These are phyloP conservation scores for Sinocyclocheilus rhinocerous DNA, from an alignment of 2,113 vertebrate genomes.

Conservation along the genomic window DNA sequence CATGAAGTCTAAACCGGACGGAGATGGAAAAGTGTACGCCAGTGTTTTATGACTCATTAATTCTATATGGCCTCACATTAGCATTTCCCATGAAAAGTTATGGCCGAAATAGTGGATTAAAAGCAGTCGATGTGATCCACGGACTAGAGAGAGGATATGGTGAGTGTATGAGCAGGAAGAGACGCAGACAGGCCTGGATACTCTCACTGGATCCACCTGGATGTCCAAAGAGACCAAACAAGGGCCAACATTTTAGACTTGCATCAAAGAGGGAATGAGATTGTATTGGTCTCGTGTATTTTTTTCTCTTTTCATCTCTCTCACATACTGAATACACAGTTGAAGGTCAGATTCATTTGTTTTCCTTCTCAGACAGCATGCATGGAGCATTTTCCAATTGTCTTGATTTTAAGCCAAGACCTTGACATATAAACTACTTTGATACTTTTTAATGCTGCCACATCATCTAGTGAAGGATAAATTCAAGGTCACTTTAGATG, in stretches of 20 bases:
- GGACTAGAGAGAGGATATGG: slow-evolving; percentile 26
- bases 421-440: slow-evolving; percentile 2
- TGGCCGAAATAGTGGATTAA: slow-evolving; percentile 20
- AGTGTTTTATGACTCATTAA: slow-evolving; percentile 48
- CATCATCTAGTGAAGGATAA: background rate
- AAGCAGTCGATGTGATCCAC: slow-evolving; percentile 34
- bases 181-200: slow-evolving; percentile 36
- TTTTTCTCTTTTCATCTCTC: slow-evolving; percentile 20
- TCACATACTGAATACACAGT: slow-evolving; percentile 3
- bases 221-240: slow-evolving; percentile 36
- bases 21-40: slow-evolving; percentile 28
- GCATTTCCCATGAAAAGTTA: slow-evolving; percentile 45
- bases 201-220: slow-evolving; percentile 39
- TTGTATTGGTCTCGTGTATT: background rate
- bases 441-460: background rate
- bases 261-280: slow-evolving; percentile 24
- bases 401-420: slow-evolving; percentile 20
- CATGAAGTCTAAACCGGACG: slow-evolving; percentile 30
- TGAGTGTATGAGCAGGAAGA: slow-evolving; percentile 47
- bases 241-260: slow-evolving; percentile 6
- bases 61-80: slow-evolving; percentile 39
- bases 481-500: slow-evolving; percentile 25
- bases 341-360: slow-evolving; percentile 46
- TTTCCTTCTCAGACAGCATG: slow-evolving; percentile 10
- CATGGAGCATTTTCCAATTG: slow-evolving; percentile 39